Conservation (phyloP, 2,113 vertebrate species). For the Dicentrarchus labrax region DNA sequence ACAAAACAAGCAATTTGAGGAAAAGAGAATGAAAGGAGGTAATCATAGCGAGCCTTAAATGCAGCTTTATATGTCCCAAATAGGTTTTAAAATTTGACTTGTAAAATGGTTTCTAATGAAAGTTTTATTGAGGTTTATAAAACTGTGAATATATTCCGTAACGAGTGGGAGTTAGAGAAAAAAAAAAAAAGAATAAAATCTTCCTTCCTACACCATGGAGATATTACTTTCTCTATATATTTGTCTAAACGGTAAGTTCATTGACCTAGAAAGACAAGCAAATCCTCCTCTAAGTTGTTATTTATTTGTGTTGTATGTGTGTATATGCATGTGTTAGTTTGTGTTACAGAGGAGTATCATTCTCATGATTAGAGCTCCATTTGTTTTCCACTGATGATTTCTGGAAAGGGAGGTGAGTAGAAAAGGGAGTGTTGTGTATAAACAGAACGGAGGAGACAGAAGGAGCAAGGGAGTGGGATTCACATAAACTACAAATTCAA, state of each 20-base stretch:
- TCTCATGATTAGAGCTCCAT: constrained; percentile 40
- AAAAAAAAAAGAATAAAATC: background rate
- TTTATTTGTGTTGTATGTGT: background rate
- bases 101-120: background rate
- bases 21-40: background rate
- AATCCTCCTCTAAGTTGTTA: constrained; percentile 40
- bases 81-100: background rate
- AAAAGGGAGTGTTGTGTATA: constrained; percentile 58
- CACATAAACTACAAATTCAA: constrained; percentile 53
- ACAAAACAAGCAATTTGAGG: background rate
- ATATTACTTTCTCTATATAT: background rate
- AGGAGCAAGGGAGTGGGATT: constrained; percentile 57
- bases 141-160: background rate
- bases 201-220: background rate
- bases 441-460: constrained; percentile 61
- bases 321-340: background rate
- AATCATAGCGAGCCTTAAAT: background rate
- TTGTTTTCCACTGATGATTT: constrained; percentile 58
- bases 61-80: background rate
- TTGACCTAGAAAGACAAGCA: constrained; percentile 53
- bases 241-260: constrained; percentile 11
- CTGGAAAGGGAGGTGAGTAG: constrained; percentile 15
- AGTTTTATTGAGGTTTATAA: background rate
- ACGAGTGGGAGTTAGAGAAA: background rate
- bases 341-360: constrained; percentile 18